A percentile compares a stretch with the other conserved stretches of the same genome.
These are phyloP conservation scores for Seriola rivoliana DNA, from an alignment of 2,113 vertebrate genomes.

Conservation along the genomic window DNA sequence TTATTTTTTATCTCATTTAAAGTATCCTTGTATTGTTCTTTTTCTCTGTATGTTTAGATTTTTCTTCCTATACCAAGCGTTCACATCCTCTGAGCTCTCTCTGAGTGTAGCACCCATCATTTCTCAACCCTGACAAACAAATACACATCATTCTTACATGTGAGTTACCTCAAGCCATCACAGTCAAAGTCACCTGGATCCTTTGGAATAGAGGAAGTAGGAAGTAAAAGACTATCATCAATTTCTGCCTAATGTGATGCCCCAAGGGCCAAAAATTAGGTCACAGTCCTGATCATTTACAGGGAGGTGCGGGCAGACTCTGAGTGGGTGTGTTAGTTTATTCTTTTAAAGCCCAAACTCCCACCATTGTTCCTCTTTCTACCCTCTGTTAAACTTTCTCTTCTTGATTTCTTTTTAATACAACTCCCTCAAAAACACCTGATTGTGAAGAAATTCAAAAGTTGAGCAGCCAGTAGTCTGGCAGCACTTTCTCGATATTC, in stretches of 20 bases:
- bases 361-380: neutral
- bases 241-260: conserved; percentile 25
- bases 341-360: conserved; percentile 30
- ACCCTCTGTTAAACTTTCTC: neutral
- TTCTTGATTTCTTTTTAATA: conserved; percentile 35
- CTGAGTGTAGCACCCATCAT: conserved; percentile 11
- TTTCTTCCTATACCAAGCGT: conserved; percentile 11
- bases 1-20: conserved; percentile 22
- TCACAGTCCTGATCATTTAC: conserved; percentile 39
- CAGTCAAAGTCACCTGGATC: conserved; percentile 47
- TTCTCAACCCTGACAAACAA: conserved; percentile 51
- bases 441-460: conserved; percentile 22
- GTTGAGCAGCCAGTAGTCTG: conserved; percentile 8
- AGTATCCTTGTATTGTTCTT: neutral
- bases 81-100: neutral
- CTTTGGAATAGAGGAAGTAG: conserved; percentile 31
- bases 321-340: conserved; percentile 12
- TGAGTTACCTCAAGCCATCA: conserved; percentile 62
- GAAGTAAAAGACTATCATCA: conserved; percentile 34
- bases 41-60: neutral
- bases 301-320: conserved; percentile 9
- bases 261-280: conserved; percentile 37
- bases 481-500: neutral
- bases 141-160: conserved; percentile 27
- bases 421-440: conserved; percentile 35